A percentile compares a stretch with the other conserved stretches of the same genome.
phyloP scores from a whole-genome alignment of 2,888 invertebrate genomes.

The Falcaria lacertinaria region DNA sequence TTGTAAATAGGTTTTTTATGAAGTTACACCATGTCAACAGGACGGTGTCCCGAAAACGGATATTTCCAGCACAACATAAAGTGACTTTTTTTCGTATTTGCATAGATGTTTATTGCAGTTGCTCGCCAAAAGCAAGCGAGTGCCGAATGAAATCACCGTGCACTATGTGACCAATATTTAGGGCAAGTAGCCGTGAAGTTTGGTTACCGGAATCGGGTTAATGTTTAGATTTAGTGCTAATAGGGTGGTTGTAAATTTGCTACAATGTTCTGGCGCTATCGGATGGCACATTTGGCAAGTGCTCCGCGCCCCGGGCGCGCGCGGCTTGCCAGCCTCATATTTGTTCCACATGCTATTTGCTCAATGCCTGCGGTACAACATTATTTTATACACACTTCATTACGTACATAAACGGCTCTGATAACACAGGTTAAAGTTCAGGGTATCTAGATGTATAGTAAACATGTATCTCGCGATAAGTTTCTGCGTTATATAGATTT shows the following conservation, averaged over 20 bases:
- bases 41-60: no score
- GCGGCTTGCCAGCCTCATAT: constrained; percentile 61
- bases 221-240: constrained; percentile 80
- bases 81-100: constrained; percentile 14
- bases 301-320: constrained; percentile 46
- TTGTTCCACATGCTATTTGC: constrained; percentile 49
- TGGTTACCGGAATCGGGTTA: constrained; percentile 75
- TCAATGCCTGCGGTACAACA: constrained; percentile 54
- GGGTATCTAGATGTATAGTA: neutral
- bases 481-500: neutral
- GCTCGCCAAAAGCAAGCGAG: constrained; percentile 35
- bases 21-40: no score
- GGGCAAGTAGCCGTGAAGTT: constrained; percentile 61
- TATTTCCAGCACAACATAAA: no score
- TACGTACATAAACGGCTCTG: constrained; percentile 11
- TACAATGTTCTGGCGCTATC: constrained; percentile 75
- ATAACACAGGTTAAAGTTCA: constrained; percentile 37
- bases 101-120: constrained; percentile 24
- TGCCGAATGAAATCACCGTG: constrained; percentile 46
- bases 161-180: constrained; percentile 60
- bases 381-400: constrained; percentile 48
- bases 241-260: constrained; percentile 75
- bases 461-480: neutral
- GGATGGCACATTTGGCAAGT: constrained; percentile 76
- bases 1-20: no score